Conservation (phyloP, 2,113 vertebrate species). For the Tetrax tetrax region DNA sequence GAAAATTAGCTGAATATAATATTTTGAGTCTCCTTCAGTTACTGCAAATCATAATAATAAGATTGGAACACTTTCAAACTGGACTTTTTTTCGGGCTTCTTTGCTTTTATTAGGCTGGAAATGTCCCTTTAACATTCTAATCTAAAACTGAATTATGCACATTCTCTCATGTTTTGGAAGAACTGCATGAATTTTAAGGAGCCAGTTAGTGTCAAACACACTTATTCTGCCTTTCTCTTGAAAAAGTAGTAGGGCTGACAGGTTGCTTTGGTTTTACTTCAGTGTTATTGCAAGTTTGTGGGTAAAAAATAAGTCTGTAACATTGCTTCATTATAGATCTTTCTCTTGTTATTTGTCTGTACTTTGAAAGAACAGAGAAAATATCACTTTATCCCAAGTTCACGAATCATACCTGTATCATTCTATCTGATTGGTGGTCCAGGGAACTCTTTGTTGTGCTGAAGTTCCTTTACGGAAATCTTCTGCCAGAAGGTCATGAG, state of each 20-base stretch:
- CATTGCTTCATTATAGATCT: background rate
- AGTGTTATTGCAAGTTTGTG: background rate
- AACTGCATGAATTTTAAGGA: background rate
- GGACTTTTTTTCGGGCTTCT: background rate
- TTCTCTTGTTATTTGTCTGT: background rate
- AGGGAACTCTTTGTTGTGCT: background rate
- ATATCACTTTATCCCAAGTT: background rate
- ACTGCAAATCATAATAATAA: background rate
- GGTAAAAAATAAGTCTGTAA: background rate
- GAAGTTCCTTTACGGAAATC: background rate
- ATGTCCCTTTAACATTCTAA: background rate
- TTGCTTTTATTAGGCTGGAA: background rate
- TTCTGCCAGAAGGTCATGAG: background rate
- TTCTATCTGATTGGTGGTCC: background rate
- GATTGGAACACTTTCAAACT: background rate
- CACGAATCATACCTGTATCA: background rate
- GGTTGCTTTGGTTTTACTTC: background rate
- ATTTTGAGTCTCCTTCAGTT: background rate
- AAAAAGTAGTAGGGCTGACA: background rate
- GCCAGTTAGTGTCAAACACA: background rate
- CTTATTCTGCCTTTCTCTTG: background rate
- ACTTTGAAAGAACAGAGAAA: background rate
- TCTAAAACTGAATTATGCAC: constrained; percentile 19
- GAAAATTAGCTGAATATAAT: background rate
- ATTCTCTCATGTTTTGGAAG: background rate